Percentiles rank a stretch among this genome's conserved stretches.
These are phyloP conservation scores for Philypnodon macrostomus DNA, from an alignment of 2,797 vertebrate genomes.

Conservation along the genomic window DNA sequence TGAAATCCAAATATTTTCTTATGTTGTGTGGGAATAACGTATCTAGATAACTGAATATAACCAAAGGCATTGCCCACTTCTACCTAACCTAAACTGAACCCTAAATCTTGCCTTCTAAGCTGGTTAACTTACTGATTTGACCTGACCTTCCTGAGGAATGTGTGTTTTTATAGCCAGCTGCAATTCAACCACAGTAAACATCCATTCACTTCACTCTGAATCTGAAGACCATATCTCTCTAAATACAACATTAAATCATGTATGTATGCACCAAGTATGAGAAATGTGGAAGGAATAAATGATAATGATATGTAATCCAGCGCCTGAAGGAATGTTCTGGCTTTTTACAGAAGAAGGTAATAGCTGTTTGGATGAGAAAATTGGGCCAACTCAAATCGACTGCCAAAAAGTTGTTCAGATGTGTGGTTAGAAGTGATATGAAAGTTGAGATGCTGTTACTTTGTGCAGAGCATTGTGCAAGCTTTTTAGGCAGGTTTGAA, in stretches of 20 bases:
- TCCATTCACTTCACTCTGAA: conserved; percentile 22
- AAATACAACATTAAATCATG: background rate
- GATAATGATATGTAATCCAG: conserved; percentile 21
- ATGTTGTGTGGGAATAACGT: too few species aligned
- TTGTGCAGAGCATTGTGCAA: too few species aligned
- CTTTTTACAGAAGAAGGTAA: conserved; percentile 22
- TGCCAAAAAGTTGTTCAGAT: conserved; percentile 42
- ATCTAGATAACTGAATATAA: too few species aligned
- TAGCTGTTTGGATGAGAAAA: conserved; percentile 22
- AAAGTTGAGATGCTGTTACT: too few species aligned
- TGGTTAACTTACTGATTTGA: conserved; percentile 45
- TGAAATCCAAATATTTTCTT: too few species aligned
- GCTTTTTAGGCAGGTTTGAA: too few species aligned
- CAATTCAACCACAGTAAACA: conserved; percentile 57
- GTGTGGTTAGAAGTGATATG: too few species aligned
- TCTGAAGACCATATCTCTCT: conserved; percentile 6
- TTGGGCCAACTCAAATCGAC: conserved; percentile 37
- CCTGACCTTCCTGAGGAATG: conserved; percentile 68
- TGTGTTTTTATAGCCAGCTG: conserved; percentile 64
- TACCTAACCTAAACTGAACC: too few species aligned
- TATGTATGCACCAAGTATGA: background rate
- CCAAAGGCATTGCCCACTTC: too few species aligned
- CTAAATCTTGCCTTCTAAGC: conserved; percentile 2
- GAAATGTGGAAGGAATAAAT: conserved; percentile 21
- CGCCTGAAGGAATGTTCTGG: conserved; percentile 39